A percentile compares a stretch with the other conserved stretches of the same genome.
These are phyloP conservation scores for Nemoura dubitans DNA, from an alignment of 2,888 invertebrate genomes.

Conservation along the genomic window DNA sequence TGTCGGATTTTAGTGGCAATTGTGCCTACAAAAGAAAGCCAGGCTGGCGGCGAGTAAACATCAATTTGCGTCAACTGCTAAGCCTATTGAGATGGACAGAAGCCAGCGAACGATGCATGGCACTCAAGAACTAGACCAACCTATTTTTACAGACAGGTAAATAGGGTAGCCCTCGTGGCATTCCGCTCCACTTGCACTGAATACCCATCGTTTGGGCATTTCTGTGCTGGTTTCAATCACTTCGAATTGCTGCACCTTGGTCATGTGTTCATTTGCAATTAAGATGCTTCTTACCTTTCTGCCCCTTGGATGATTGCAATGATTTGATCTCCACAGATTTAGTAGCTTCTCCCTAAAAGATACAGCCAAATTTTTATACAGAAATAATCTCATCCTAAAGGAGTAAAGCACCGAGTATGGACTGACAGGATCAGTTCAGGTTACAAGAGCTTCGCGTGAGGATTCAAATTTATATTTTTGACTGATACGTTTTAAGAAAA, in stretches of 20 bases:
- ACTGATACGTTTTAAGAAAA: too few species aligned
- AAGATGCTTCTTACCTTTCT: too few species aligned
- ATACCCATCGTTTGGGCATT: background rate
- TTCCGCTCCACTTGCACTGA: background rate
- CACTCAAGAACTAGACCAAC: background rate
- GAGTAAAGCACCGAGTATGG: too few species aligned
- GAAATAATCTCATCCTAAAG: too few species aligned
- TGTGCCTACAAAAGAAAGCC: background rate
- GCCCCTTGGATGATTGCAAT: too few species aligned
- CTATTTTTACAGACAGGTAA: background rate
- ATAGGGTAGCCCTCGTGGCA: background rate
- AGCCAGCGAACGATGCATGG: background rate
- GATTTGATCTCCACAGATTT: too few species aligned
- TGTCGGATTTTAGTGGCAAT: background rate
- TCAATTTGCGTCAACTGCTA: background rate
- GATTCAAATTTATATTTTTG: too few species aligned
- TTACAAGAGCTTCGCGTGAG: too few species aligned
- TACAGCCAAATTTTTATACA: too few species aligned
- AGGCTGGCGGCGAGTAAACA: background rate
- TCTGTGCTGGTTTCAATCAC: background rate
- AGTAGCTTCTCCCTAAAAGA: too few species aligned
- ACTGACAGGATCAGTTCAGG: too few species aligned
- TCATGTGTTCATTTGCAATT: too few species aligned
- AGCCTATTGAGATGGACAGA: background rate
- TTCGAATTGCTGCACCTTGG: background rate